phyloP scores from a whole-genome alignment of 2,888 invertebrate genomes.

The Sarcophaga rosellei region DNA sequence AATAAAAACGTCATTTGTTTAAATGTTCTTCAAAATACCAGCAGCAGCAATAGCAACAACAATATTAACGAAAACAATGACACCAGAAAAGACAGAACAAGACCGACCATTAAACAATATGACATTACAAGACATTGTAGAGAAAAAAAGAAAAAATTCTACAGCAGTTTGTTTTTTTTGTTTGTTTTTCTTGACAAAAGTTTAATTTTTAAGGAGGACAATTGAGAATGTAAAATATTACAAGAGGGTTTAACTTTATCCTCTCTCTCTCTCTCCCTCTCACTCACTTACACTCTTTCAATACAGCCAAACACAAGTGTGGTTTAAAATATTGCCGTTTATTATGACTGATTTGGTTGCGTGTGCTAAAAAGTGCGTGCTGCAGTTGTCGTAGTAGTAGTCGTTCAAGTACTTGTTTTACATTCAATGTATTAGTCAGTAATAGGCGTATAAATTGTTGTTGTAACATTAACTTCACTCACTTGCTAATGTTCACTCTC shows the following conservation, averaged over 20 bases:
- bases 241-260: constrained; percentile 31
- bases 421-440: background rate
- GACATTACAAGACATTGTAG: constrained; percentile 20
- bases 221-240: constrained; percentile 28
- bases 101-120: constrained; percentile 44
- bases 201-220: constrained; percentile 60
- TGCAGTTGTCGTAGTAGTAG: background rate
- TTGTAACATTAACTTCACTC: background rate
- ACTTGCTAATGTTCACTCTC: too few species aligned
- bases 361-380: background rate
- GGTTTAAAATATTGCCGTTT: background rate
- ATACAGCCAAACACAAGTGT: background rate
- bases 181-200: constrained; percentile 26
- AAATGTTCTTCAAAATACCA: constrained; percentile 64
- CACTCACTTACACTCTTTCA: background rate
- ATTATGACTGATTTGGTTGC: background rate
- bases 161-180: background rate
- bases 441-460: too few species aligned
- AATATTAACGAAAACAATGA: constrained; percentile 30
- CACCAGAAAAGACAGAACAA: constrained; percentile 36
- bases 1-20: constrained; percentile 71
- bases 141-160: background rate
- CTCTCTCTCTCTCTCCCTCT: background rate
- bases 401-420: background rate
- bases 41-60: background rate